Percentiles rank a stretch among this genome's conserved stretches.
phyloP scores from a whole-genome alignment of 1,140 invertebrate genomes.

The Thaumatotibia leucotreta region DNA sequence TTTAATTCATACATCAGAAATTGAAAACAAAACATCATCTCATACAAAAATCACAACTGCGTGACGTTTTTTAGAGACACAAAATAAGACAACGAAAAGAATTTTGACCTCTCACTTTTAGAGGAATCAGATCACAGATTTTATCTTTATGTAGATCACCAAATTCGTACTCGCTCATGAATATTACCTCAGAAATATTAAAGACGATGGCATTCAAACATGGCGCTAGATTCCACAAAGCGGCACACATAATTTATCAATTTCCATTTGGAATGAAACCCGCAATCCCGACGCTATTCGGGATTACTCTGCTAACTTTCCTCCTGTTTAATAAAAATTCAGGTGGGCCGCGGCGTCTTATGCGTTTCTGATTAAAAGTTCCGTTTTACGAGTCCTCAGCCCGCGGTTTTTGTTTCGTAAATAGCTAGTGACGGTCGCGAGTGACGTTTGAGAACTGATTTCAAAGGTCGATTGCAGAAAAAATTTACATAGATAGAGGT shows the following conservation, averaged over 20 bases:
- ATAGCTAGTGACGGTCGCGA: neutral
- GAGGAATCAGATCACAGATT: no score
- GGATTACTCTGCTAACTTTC: conserved; percentile 20
- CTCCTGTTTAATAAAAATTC: conserved; percentile 24
- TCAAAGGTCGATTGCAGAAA: no score
- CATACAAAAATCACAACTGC: no score
- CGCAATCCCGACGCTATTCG: conserved; percentile 18
- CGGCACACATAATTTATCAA: conserved; percentile 13
- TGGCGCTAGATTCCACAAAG: neutral
- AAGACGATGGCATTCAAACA: neutral
- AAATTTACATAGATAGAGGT: no score
- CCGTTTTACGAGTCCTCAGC: conserved; percentile 6
- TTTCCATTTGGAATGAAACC: neutral
- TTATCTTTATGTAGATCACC: neutral
- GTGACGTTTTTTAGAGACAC: no score
- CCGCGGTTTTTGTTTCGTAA: neutral
- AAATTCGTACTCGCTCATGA: neutral
- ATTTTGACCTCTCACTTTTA: no score
- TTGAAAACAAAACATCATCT: no score
- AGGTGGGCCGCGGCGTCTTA: conserved; percentile 14
- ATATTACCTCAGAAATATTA: neutral
- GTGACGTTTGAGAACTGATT: no score
- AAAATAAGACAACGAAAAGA: no score
- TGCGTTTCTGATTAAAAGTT: conserved; percentile 13
- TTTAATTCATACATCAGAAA: no score